A percentile compares a stretch with the other conserved stretches of the same genome.
phyloP scores from a whole-genome alignment of 2,888 invertebrate species.

The Ecliptopera silaceata region DNA sequence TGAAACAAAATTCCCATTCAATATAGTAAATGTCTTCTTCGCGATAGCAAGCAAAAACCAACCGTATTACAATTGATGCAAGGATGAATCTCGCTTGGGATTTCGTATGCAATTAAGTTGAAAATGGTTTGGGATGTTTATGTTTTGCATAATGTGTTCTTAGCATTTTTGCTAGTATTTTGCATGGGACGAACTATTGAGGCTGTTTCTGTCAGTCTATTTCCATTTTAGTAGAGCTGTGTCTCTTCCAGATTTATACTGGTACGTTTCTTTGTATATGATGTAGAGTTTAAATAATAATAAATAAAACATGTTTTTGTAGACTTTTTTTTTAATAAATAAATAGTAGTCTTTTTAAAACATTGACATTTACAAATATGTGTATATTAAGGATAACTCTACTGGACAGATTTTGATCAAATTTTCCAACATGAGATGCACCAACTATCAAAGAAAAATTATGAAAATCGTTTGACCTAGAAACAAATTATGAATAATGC shows the following conservation, averaged over 20 bases:
- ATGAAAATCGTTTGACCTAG: no score
- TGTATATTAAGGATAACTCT: no score
- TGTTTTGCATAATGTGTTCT: conserved; percentile 29
- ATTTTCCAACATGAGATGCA: no score
- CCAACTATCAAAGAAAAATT: no score
- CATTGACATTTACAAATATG: no score
- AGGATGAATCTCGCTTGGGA: conserved; percentile 18
- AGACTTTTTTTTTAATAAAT: no score
- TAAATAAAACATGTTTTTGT: no score
- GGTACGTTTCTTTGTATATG: no score
- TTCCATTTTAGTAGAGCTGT: not conserved
- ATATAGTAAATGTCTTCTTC: conserved; percentile 41
- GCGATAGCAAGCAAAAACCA: conserved; percentile 32
- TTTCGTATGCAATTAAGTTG: conserved; percentile 21
- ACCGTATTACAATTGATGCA: conserved; percentile 21
- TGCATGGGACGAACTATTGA: conserved; percentile 14
- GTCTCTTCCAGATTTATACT: not conserved
- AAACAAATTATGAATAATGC: no score
- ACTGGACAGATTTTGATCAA: no score
- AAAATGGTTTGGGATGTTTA: conserved; percentile 22
- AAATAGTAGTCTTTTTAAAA: no score
- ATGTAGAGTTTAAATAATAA: no score
- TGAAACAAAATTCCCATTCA: conserved; percentile 49
- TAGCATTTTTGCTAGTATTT: conserved; percentile 24
- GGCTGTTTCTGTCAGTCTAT: conserved; percentile 15